Evolutionary conservation across 2,797 vertebrate species (phyloP).

Genomic region (Rhodeus uyekii): DNA sequence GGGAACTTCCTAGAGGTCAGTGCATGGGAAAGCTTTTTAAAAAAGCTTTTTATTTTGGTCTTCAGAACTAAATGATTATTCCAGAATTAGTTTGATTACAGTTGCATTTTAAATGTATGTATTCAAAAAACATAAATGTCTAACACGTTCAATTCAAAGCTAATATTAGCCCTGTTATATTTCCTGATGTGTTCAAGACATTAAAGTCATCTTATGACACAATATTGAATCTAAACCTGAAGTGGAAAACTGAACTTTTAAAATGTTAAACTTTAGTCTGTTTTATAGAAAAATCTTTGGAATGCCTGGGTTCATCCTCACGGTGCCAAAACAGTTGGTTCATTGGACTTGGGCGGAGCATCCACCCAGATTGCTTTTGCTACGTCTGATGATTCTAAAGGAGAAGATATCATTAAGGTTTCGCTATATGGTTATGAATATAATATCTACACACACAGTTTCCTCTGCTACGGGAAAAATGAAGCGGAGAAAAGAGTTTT

Average conservation of each 20-base stretch:
- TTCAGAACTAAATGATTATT: not conserved
- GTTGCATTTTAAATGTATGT: not conserved
- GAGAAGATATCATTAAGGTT: constrained; percentile 64
- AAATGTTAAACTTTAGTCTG: constrained; percentile 15
- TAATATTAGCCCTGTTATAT: not conserved
- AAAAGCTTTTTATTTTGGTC: not conserved
- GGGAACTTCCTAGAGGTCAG: constrained; percentile 91
- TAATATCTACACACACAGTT: constrained; percentile 91
- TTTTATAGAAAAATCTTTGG: constrained; percentile 85
- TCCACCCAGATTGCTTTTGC: constrained; percentile 94
- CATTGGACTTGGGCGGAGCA: constrained; percentile 93
- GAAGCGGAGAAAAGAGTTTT: constrained; percentile 87
- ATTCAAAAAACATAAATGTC: not conserved
- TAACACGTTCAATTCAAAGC: too few species aligned
- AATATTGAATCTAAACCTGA: not conserved
- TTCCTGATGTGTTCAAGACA: not conserved
- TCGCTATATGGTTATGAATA: constrained; percentile 89
- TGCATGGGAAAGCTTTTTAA: not conserved
- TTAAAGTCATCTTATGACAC: not conserved
- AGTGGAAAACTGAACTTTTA: not conserved
- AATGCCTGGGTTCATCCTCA: constrained; percentile 80
- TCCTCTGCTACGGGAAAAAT: constrained; percentile 92
- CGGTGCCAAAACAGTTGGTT: constrained; percentile 82
- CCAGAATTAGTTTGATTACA: not conserved
- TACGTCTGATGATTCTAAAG: constrained; percentile 60